Evolutionary conservation across 2,797 vertebrate species (phyloP).

Genomic region (Parauchenoglanis punctatus): DNA sequence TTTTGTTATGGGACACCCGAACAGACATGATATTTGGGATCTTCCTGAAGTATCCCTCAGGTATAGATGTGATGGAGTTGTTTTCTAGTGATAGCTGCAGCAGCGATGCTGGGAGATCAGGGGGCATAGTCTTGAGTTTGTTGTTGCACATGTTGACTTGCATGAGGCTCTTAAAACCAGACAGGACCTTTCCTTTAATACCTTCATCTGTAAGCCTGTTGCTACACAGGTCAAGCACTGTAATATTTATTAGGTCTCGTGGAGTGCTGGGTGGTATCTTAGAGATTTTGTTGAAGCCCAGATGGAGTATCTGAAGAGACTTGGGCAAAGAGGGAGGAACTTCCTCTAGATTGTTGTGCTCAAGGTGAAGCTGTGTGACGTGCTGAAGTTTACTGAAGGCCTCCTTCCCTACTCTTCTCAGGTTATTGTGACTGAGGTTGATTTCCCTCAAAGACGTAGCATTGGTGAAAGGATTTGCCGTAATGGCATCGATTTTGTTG

Average conservation of each 20-base stretch:
- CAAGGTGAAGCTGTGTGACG: slow-evolving; percentile 75
- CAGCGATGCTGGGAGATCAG: slow-evolving; percentile 74
- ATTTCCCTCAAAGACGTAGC: slow-evolving; percentile 71
- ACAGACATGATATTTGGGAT: slow-evolving; percentile 76
- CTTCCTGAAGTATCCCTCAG: slow-evolving; percentile 76
- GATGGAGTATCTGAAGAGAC: slow-evolving; percentile 75
- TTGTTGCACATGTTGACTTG: slow-evolving; percentile 81
- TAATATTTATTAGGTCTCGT: slow-evolving; percentile 74
- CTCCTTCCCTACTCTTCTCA: slow-evolving; percentile 69
- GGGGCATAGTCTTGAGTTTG: slow-evolving; percentile 65
- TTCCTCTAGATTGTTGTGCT: slow-evolving; percentile 78
- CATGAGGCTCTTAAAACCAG: slow-evolving; percentile 74
- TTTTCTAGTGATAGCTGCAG: slow-evolving; percentile 84
- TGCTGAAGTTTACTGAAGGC: slow-evolving; percentile 73
- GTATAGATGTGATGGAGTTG: slow-evolving; percentile 79
- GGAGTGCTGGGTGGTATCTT: slow-evolving; percentile 59
- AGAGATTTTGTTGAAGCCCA: slow-evolving; percentile 79
- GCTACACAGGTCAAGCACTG: slow-evolving; percentile 74
- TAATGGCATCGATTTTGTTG: neutral
- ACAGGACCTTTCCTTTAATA: slow-evolving; percentile 69
- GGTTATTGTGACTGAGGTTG: slow-evolving; percentile 79
- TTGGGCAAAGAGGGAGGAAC: slow-evolving; percentile 75
- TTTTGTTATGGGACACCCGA: slow-evolving; percentile 70
- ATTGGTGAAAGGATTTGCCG: neutral
- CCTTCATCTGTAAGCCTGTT: slow-evolving; percentile 73